Conservation (phyloP, 2,797 vertebrate species). For the Delichon dasypus region DNA sequence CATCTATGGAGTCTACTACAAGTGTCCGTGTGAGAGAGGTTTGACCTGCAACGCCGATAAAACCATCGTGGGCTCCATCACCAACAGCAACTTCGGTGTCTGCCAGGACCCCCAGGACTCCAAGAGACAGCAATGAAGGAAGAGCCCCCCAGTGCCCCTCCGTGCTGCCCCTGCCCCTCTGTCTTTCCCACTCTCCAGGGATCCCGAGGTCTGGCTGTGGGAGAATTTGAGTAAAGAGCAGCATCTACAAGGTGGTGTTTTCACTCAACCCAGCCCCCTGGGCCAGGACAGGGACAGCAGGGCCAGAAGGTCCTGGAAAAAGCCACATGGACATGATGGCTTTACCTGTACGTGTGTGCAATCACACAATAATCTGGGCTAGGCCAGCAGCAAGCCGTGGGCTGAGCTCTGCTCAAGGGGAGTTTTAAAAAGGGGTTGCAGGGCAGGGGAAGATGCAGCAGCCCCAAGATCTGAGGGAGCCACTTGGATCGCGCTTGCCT, state of each 20-base stretch:
- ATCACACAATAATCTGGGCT: accelerated
- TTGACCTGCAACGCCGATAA: slow-evolving; percentile 72
- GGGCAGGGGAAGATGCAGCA: background rate
- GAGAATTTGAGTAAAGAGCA: background rate
- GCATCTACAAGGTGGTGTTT: background rate
- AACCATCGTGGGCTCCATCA: slow-evolving; percentile 75
- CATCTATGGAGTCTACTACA: slow-evolving; percentile 76
- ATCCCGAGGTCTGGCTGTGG: background rate
- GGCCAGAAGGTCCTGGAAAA: background rate
- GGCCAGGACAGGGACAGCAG: background rate
- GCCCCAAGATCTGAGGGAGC: background rate
- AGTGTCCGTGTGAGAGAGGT: slow-evolving; percentile 80
- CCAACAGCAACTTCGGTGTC: slow-evolving; percentile 76
- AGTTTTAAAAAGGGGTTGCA: background rate
- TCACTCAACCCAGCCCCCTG: accelerated
- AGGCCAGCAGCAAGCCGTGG: background rate
- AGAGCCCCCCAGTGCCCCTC: background rate
- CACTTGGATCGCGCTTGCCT: accelerated
- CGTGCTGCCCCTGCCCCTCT: background rate
- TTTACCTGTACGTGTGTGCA: accelerated
- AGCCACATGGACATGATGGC: accelerated
- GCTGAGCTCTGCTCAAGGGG: background rate
- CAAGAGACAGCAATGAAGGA: background rate
- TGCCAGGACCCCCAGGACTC: slow-evolving; percentile 60
- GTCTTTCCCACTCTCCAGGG: background rate